Base-by-base conservation (phyloP, 2,113 vertebrate species). In the Strix uralensis region DNA sequence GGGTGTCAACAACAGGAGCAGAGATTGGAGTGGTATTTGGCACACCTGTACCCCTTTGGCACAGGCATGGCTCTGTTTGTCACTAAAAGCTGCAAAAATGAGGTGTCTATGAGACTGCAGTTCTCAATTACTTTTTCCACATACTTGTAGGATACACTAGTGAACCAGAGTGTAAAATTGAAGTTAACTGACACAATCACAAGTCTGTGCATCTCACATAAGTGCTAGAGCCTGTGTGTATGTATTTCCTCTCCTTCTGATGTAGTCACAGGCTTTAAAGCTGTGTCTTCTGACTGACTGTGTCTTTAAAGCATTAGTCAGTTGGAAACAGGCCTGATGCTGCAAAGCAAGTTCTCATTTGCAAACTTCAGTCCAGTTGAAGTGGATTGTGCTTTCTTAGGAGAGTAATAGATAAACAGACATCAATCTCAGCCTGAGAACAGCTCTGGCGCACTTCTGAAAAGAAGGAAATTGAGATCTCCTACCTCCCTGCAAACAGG, bases 191-290 rank as follows among this genome's bases (percentile, higher is more conserved):
- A 52, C 21, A 46, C 9, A 62, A 15, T 38, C 49, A 77, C 30
- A 61, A 89, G 16, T 44, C 61, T 90, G 11, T 67, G 22, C 10
- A 52, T 61, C 36, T 94, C 57, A 44, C 1, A 0, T 44, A 59
- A 92, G 27, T 2, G 0, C 38, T 67, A 30, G 23, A 87, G 63
- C 40, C 42, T 80, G 42, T 72, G 40, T 65, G 34, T 15, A 18
- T 18, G 3, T 63, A 71, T 79, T 94, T 73, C 14, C 7, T 82
- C 40, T 89, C 25, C 51, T 86, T 94, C 81, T 96, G 74, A 90
- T 93, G 90, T 97, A 93, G 83, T 86, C 90, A 69, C 12, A 5
- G n/a, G 11, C 55, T 86, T 80, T 57, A 93, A 88, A 80, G 75
- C 30, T 87, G 26, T 66, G 67, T 30, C 38, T 91, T 95, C 51